Evolutionary conservation across 2,888 invertebrate genomes (phyloP), one percentile per base, ranked within the genome.

Genomic region (Caenorhabditis afra): DNA sequence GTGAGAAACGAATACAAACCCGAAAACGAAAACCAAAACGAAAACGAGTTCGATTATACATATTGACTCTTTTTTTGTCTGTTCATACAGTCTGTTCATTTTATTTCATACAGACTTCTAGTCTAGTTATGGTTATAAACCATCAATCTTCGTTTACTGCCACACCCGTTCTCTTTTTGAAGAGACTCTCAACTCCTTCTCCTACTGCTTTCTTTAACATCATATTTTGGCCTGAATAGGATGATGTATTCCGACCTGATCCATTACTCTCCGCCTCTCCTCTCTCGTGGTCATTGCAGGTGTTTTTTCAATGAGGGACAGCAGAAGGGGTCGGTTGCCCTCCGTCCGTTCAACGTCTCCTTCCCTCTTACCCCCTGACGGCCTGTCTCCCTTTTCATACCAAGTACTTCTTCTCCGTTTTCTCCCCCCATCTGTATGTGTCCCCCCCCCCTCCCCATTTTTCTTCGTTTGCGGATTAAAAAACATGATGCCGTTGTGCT

Each of bases 391-490:
- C 29, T 29, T 29, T 29, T 57, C 14, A 49, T 58, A 37, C 75
- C 57, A 44, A 58, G 57, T 68, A 53, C 68, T 35, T 73, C 35
- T 57, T 35, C 39, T 52, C 11, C 55, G 23, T 47, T 23, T 20
- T 37, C 22, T 39, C 22, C 35, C 22, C 35, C 37, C 39, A 39
- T 58, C 35, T 44, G 37, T 44, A 47, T 67, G n/a, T 59, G 62
- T 64, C 55, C n/a, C n/a, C n/a, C n/a, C n/a, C n/a, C n/a, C n/a
- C n/a, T n/a, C n/a, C 58, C 41, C 62, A 73, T 73, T 64, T 58
- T 65, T 74, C 59, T 74, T 74, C 58, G 65, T 74, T 74, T 65
- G 65, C 37, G 65, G 64, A 65, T 74, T 74, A 74, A 65, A 58
- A 59, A 64, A 45, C 61, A 41, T 12, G 47, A 53, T 37, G 55